Conservation (phyloP, 2,888 invertebrate genomes). For the Chaitophorus viminalis region DNA sequence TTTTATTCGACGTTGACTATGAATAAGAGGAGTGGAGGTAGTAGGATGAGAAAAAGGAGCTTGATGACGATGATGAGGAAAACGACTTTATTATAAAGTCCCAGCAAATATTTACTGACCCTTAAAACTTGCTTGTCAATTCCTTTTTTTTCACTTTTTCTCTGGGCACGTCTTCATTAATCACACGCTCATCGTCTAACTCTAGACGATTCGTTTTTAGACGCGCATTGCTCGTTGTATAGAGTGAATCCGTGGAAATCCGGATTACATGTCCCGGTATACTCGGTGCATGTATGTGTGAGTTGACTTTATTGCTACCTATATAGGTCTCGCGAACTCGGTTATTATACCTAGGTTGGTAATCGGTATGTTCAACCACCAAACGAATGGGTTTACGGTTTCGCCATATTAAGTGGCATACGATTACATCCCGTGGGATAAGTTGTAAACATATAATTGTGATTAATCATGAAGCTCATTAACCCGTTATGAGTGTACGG, state of each 20-base stretch:
- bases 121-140: slow-evolving; percentile 51
- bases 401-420: neutral
- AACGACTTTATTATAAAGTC: neutral
- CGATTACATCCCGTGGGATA: neutral
- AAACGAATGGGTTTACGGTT: neutral
- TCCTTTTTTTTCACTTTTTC: neutral
- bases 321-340: too few species aligned
- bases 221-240: too few species aligned
- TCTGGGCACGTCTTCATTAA: slow-evolving; percentile 25
- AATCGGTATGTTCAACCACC: too few species aligned
- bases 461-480: slow-evolving; percentile 34
- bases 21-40: neutral
- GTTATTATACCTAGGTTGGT: too few species aligned
- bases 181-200: too few species aligned
- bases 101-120: slow-evolving; percentile 23
- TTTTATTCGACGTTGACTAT: neutral
- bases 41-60: neutral
- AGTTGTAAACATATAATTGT: neutral
- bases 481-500: neutral
- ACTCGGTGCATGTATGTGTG: too few species aligned
- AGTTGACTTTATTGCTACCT: too few species aligned
- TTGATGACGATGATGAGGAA: neutral
- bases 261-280: too few species aligned
- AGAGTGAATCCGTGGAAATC: too few species aligned
- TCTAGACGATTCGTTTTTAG: neutral